Evolutionary conservation across 2,888 invertebrate genomes (phyloP), one percentile per base, ranked within the genome.

Genomic region (Tenthredo livida): DNA sequence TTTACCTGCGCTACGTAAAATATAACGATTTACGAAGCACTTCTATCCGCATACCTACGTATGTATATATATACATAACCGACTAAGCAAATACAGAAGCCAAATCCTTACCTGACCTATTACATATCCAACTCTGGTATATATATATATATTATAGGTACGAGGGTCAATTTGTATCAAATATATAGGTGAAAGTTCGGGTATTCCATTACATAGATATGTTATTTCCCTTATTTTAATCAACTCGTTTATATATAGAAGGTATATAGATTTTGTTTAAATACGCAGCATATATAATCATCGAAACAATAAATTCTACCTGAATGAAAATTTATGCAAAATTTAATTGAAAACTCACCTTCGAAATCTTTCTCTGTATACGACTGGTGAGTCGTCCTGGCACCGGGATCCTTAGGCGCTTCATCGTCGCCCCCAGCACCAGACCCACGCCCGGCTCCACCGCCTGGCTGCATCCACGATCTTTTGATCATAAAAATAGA

Each of bases 361-460:
- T 98, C 97, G 93, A 97, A 98, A 94, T 98, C 98, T 92, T 96
- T 96, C 93, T 98, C 97, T 85, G 97, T 97, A 93, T 97, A 97
- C 91, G 96, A 96, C 92, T 96, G 97, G 91, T 96, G 97, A 85
- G 95, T 95, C 91, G 97, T 97, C 90, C 96, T 95, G 85, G 97
- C 97, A 86, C 97, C 97, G 29, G 98, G 98, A 94, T 98, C 98
- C 90, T 96, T 97, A 1, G 98, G 96, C 21, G 97, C 97, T 93
- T 97, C 98, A 90, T 97, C 97, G 91, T 96, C 96, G 85, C 94
- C 94, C 67, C 83, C 83, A n/a, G 83, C 10, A 83, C 80, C 80
- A 21, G 61, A 61, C 25, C 80, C 80, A 21, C 67, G 83, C 12
- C 83, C 47, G 84, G 94, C 93, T 87, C 94, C 94, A 86, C 91